Evolutionary conservation across 1,140 invertebrate species (phyloP).

Genomic region (Aphelinus certus): DNA sequence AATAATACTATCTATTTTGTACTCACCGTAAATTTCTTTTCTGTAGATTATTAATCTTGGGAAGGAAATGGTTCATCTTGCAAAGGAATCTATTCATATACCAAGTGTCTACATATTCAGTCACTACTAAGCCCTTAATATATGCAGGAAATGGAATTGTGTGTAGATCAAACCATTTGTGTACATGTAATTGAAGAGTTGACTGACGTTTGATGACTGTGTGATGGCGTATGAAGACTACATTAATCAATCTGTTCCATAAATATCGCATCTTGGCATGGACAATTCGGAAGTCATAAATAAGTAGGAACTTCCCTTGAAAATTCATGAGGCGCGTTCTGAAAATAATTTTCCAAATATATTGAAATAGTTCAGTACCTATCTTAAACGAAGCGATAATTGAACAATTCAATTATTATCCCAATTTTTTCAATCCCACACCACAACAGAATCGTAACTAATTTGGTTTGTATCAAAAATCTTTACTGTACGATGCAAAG

Average conservation of each 20-base stretch:
- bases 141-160: constrained; percentile 76
- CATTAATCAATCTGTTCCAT: constrained; percentile 81
- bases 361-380: not conserved
- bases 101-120: constrained; percentile 73
- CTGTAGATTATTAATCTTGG: constrained; percentile 71
- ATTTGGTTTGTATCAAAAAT: too few species aligned
- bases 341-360: constrained; percentile 43
- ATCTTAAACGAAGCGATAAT: too few species aligned
- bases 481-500: too few species aligned
- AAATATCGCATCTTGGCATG: constrained; percentile 73
- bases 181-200: constrained; percentile 50
- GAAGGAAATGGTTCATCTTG: constrained; percentile 65
- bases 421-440: too few species aligned
- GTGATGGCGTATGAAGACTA: constrained; percentile 75
- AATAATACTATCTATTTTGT: not conserved
- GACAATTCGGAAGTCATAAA: constrained; percentile 76
- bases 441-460: too few species aligned
- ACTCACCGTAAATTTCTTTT: constrained; percentile 51
- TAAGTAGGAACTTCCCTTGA: constrained; percentile 73
- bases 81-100: constrained; percentile 69
- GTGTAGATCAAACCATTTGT: constrained; percentile 73
- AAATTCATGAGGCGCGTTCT: constrained; percentile 76
- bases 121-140: constrained; percentile 64
- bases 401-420: too few species aligned
- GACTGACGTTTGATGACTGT: constrained; percentile 50